A percentile compares a stretch with the other conserved stretches of the same genome.
phyloP scores from a whole-genome alignment of 1,140 invertebrate genomes.

The Brevipalpus yothersi region DNA sequence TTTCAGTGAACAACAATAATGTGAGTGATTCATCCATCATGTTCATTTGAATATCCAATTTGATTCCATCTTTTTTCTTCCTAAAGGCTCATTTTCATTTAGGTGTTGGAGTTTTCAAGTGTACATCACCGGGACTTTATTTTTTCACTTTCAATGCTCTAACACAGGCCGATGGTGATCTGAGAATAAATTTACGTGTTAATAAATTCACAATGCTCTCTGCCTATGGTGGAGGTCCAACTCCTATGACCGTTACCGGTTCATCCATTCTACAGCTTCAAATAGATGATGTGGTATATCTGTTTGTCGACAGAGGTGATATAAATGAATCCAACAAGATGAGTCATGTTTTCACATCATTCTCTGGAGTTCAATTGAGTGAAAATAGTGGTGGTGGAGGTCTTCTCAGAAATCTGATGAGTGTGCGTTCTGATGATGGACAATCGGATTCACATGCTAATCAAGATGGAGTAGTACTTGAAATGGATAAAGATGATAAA shows the following conservation, averaged over 20 bases:
- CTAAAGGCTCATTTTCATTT: not conserved
- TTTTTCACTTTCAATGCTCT: constrained; percentile 5
- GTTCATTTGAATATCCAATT: not conserved
- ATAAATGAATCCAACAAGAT: constrained; percentile 5
- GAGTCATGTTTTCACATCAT: constrained; percentile 4
- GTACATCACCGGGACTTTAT: constrained; percentile 7
- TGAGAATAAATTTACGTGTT: constrained; percentile 4
- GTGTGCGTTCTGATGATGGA: too few species aligned
- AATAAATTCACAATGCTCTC: constrained; percentile 6
- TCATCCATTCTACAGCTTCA: not conserved
- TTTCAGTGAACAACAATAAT: not conserved
- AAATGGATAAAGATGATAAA: too few species aligned
- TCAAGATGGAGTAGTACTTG: too few species aligned
- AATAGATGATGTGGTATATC: constrained; percentile 7
- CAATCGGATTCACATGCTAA: too few species aligned
- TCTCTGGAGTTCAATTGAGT: not conserved
- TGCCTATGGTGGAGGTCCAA: not conserved
- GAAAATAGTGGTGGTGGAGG: not conserved
- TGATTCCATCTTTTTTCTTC: not conserved
- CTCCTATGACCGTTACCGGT: not conserved
- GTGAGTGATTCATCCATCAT: not conserved
- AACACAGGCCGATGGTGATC: not conserved
- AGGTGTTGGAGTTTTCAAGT: constrained; percentile 4
- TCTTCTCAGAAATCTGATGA: too few species aligned
- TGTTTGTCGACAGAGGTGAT: constrained; percentile 7